A percentile compares a stretch with the other conserved stretches of the same genome.
Evolutionary conservation across 2,888 invertebrate genomes (phyloP).

Genomic region (Diaphora mendica): DNA sequence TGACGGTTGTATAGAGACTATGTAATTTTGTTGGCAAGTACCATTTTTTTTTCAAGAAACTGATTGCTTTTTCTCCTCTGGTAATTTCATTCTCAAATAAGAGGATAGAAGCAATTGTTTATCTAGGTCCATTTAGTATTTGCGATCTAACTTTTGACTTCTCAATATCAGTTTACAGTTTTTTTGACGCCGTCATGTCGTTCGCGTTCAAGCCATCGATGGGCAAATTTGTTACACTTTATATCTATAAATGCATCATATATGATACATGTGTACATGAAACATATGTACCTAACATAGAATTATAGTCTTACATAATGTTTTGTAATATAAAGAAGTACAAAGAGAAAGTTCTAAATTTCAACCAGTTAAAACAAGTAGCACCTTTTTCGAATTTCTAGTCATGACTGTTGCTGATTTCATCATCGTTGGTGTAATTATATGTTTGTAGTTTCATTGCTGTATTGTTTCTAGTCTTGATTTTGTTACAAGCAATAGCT

Average conservation of each 20-base stretch:
- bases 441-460: neutral
- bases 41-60: too few relatives aligned
- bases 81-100: neutral
- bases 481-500: constrained; percentile 10
- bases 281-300: neutral
- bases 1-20: neutral
- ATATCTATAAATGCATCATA: neutral
- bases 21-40: neutral
- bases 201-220: neutral
- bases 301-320: neutral
- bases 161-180: neutral
- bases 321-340: neutral
- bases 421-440: neutral
- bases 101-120: neutral
- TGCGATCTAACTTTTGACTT: neutral
- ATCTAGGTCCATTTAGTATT: neutral
- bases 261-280: neutral
- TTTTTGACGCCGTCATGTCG: neutral
- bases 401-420: neutral
- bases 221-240: neutral
- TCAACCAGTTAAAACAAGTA: neutral
- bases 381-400: neutral
- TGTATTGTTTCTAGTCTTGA: constrained; percentile 8
- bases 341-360: neutral
- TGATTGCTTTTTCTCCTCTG: too few relatives aligned